These are phyloP conservation scores for Mesochorus sp. DNA, from an alignment of 2,888 invertebrate species.

Conservation along the genomic window DNA sequence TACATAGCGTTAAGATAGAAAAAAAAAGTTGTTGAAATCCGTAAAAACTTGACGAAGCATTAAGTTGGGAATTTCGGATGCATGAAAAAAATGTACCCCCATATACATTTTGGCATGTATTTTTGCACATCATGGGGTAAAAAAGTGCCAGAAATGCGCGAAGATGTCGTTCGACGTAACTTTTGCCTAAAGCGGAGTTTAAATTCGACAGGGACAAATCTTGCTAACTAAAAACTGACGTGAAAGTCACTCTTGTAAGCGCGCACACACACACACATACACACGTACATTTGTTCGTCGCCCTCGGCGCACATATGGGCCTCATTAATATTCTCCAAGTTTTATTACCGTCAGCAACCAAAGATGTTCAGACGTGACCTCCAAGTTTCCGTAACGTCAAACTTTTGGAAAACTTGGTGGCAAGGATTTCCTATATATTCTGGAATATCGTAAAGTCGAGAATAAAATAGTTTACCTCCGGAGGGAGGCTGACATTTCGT, in stretches of 20 bases:
- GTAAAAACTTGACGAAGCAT: no score
- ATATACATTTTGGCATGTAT: no score
- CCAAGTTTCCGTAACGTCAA: slow-evolving; percentile 25
- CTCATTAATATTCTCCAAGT: slow-evolving; percentile 45
- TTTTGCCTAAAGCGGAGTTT: slow-evolving; percentile 1
- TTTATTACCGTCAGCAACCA: slow-evolving; percentile 16
- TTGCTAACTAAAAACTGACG: neutral
- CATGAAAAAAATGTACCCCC: no score
- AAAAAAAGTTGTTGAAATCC: neutral
- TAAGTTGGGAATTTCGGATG: no score
- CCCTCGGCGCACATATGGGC: slow-evolving; percentile 5
- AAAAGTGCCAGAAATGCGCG: no score
- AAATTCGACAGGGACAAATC: neutral
- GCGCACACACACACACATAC: no score
- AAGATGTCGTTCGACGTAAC: no score
- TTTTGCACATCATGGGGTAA: no score
- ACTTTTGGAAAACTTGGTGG: slow-evolving; percentile 32
- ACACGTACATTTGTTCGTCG: neutral
- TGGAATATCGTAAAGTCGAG: no score
- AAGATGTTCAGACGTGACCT: slow-evolving; percentile 36
- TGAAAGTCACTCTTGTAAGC: no score
- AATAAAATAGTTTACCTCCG: no score
- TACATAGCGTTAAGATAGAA: neutral
- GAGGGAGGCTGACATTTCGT: no score
- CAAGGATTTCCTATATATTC: neutral